Percentiles rank a stretch among this genome's conserved stretches.
Evolutionary conservation across 2,888 invertebrate species (phyloP).

Genomic region (Leucoptera coffeella): DNA sequence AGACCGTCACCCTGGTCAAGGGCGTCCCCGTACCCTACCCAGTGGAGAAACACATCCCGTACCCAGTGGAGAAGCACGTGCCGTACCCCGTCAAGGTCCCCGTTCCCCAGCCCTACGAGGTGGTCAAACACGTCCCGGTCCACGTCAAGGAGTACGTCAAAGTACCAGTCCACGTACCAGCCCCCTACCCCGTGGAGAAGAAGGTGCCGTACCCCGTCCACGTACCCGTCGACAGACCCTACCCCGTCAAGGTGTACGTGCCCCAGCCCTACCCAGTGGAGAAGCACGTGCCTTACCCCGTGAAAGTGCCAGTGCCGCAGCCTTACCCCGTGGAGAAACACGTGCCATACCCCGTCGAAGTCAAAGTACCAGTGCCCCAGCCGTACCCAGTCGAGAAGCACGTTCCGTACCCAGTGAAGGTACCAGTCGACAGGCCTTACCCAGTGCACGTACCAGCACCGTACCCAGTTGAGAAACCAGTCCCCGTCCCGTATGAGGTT

Average conservation of each 20-base stretch:
- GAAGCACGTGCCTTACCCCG: constrained; percentile 67
- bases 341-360: constrained; percentile 65
- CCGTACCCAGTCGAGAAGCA: constrained; percentile 66
- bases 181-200: constrained; percentile 75
- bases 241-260: constrained; percentile 72
- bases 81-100: constrained; percentile 64
- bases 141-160: constrained; percentile 75
- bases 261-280: constrained; percentile 78
- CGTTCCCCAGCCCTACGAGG: constrained; percentile 66
- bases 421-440: constrained; percentile 63
- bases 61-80: constrained; percentile 60
- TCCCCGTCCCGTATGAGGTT: constrained; percentile 56
- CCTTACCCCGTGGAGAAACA: constrained; percentile 75
- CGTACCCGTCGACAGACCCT: constrained; percentile 70
- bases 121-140: constrained; percentile 62
- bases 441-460: constrained; percentile 60
- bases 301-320: constrained; percentile 68
- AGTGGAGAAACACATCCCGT: constrained; percentile 58
- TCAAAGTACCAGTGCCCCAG: constrained; percentile 69
- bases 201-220: constrained; percentile 64
- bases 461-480: constrained; percentile 57
- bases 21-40: constrained; percentile 60
- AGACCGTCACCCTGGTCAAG: constrained; percentile 60
- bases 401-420: constrained; percentile 61
- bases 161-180: constrained; percentile 70